Base-by-base conservation (phyloP, 2,888 invertebrate genomes). In the Dicyrtoma fusca region DNA sequence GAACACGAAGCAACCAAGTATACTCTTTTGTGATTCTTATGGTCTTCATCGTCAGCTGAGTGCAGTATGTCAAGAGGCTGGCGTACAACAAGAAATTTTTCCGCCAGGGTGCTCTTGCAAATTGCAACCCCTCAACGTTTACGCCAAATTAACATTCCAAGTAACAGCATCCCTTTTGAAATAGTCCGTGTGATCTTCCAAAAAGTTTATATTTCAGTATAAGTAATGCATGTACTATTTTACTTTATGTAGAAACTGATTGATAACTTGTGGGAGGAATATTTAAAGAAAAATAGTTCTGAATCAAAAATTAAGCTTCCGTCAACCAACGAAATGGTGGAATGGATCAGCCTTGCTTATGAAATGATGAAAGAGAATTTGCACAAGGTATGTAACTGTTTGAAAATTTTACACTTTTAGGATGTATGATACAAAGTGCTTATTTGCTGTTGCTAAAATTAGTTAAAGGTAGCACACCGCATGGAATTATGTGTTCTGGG, bases 91-190 rank as follows among this genome's bases (percentile, higher is more conserved):
- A 23, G 44, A 61, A 53, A 64, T 78, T 25, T 78, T 79, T 53
- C 81, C 81, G 23, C 63, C 76, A 1, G 81, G 81, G 14, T 78
- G 79, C 55, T 73, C 79, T 5, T 72, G 75, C 17, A 81, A 80
- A 72, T 71, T 81, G 17, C 81, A 81, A 55, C 81, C 81, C 0
- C 69, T 81, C 10, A 79, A 80, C 51, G 66, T 74, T 1, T 66
- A 75, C 10, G 71, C 76, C 14, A 77, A 69, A 34, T 51, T 68
- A 8, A 42, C 34, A 1, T 80, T 81, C 69, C 73, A 76, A 74
- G 81, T 80, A 61, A 19, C 34, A 34, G 34, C 8, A 34, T 3
- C 34, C 4, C 34, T 34, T n/a, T n/a, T 34, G 34, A 34, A 34
- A 34, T 34, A 34, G 8, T 34, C 8, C n/a, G n/a, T n/a, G n/a